Base-by-base conservation (phyloP, 2,797 vertebrate species). In the Lepidocolaptes lacrymiger region DNA sequence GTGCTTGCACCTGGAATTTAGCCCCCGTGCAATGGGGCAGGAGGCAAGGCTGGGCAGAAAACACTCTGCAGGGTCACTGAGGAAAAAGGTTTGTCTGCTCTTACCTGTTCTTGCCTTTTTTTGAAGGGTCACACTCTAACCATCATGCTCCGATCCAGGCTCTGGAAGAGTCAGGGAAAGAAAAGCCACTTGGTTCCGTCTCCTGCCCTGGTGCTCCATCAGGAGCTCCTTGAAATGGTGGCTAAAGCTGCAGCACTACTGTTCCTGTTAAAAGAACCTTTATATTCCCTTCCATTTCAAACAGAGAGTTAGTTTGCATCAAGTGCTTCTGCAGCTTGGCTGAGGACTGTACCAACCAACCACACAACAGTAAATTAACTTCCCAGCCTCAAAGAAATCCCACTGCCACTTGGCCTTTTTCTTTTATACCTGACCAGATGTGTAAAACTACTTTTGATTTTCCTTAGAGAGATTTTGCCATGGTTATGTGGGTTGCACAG, bases 1-100 rank as follows among this genome's bases (percentile, higher is more conserved):
- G 59, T 77, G 39, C 89, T 93, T 96, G 96, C 97, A 97, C 97
- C 98, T 98, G 97, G 97, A 97, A 91, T 95, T 91, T 96, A 97
- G 98, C 97, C 98, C 97, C 84, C 80, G 95, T 97, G 95, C 82
- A 86, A 82, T 91, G 93, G 96, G 92, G 96, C 93, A 58, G 69
- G 85, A 19, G 71, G 18, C 51, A 11, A 52, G 28, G 51, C 37
- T 30, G 96, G 92, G 96, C 93, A 59, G 66, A 85, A 20, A 76
- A 30, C 26, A 34, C 34, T 2, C 2, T 8, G 14, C 34, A 23
- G 54, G 24, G n/a, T 26, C 58, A 20, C 4, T 14, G 64, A 43
- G 55, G 5, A 46, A 13, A 41, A n/a, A 28, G 34, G 39, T 21
- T 72, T 12, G 19, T 66, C 30, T 61, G 12, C 26, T 41, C 46